These are phyloP conservation scores for Athalia rosae DNA, from an alignment of 2,888 invertebrate genomes.

Conservation along the genomic window DNA sequence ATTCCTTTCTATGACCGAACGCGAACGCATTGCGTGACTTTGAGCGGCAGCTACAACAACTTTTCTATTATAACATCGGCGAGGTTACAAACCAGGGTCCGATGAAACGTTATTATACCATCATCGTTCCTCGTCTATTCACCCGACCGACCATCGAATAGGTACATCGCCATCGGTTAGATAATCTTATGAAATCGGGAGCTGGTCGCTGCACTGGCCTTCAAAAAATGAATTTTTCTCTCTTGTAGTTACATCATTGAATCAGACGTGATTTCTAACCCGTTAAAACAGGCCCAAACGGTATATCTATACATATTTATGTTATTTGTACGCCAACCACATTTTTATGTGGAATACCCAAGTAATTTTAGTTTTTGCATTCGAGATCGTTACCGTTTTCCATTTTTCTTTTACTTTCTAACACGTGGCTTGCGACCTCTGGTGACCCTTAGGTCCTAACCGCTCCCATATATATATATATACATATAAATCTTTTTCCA, in stretches of 20 bases:
- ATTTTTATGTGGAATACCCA: too few species aligned
- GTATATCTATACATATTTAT: too few species aligned
- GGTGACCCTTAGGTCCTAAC: neutral
- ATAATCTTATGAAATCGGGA: slow-evolving; percentile 21
- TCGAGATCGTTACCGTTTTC: neutral
- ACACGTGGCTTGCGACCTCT: neutral
- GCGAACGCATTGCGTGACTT: slow-evolving; percentile 38
- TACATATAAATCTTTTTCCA: too few species aligned
- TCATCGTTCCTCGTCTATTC: neutral
- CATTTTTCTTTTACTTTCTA: neutral
- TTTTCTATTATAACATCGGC: slow-evolving; percentile 15
- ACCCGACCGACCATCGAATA: neutral
- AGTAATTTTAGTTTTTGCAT: too few species aligned
- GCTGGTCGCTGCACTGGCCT: neutral
- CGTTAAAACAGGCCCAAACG: too few species aligned
- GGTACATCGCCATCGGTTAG: neutral
- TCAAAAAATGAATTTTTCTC: neutral
- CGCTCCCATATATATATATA: too few species aligned
- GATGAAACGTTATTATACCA: slow-evolving; percentile 1
- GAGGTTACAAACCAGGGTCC: slow-evolving; percentile 12
- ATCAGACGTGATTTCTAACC: neutral
- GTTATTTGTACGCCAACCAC: too few species aligned
- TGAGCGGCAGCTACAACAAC: slow-evolving; percentile 15
- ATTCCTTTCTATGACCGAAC: slow-evolving; percentile 38
- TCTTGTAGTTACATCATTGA: neutral